Conservation (phyloP, 2,113 vertebrate genomes). For the Archocentrus centrarchus region DNA sequence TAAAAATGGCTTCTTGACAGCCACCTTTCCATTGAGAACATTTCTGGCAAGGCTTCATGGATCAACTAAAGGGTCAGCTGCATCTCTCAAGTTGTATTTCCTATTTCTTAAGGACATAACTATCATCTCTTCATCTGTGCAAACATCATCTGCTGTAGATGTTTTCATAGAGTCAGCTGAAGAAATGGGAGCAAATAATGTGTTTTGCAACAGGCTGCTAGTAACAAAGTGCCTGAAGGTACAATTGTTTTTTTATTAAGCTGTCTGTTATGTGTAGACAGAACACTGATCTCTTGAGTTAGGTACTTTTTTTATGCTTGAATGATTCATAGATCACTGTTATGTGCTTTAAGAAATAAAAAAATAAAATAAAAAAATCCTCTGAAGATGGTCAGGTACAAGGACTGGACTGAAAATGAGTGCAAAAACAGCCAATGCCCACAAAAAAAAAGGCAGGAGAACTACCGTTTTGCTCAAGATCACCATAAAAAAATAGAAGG, state of each 20-base stretch:
- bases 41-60: too few relatives aligned
- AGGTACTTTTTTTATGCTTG: not conserved
- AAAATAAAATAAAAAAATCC: not conserved
- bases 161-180: not conserved
- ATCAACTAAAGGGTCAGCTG: too few relatives aligned
- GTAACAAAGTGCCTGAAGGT: not conserved
- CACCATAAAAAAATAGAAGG: too few relatives aligned
- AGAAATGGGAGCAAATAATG: not conserved
- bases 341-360: not conserved
- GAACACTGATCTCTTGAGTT: not conserved
- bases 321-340: not conserved
- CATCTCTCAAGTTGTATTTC: not conserved
- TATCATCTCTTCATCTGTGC: too few relatives aligned
- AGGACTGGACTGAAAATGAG: not conserved
- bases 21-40: not conserved
- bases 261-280: not conserved
- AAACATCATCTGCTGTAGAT: not conserved
- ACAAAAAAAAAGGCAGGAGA: not conserved
- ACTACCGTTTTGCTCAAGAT: too few relatives aligned
- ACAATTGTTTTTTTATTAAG: not conserved
- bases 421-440: not conserved
- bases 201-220: not conserved
- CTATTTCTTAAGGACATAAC: not conserved
- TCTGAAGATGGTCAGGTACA: not conserved
- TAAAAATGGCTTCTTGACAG: not conserved